Evolutionary conservation across 2,888 invertebrate genomes (phyloP).

Genomic region (Philopedon plagiatum): DNA sequence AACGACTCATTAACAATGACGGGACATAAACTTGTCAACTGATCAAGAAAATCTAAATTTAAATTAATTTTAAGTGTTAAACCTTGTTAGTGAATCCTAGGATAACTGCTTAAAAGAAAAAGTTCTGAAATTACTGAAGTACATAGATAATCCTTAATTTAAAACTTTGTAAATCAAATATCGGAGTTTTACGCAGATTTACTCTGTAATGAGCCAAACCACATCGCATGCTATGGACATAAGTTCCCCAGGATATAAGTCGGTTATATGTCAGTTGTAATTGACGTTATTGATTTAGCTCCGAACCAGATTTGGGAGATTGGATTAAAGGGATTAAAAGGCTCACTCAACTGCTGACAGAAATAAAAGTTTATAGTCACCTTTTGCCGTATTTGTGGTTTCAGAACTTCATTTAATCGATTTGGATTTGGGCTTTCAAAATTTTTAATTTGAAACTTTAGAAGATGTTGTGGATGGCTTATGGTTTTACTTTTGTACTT

Average conservation of each 20-base stretch:
- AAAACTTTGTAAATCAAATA: neutral
- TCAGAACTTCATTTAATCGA: neutral
- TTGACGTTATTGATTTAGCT: constrained; percentile 38
- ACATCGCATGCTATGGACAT: neutral
- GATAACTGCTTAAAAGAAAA: no score
- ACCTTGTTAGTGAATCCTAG: no score
- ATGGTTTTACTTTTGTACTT: no score
- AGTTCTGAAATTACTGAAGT: no score
- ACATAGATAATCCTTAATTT: neutral
- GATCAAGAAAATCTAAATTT: no score
- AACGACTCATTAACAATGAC: no score
- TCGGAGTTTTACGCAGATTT: neutral
- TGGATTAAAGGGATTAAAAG: constrained; percentile 24
- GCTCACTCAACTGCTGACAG: neutral
- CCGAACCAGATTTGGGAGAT: constrained; percentile 20
- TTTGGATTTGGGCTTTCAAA: neutral
- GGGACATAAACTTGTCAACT: no score
- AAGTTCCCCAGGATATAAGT: constrained; percentile 3
- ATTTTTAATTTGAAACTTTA: neutral
- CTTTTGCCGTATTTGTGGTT: constrained; percentile 4
- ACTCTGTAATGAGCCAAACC: neutral
- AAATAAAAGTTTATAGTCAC: constrained; percentile 18
- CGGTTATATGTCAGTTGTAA: constrained; percentile 34
- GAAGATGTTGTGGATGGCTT: no score
- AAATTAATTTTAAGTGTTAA: no score